phyloP scores from a whole-genome alignment of 2,888 invertebrate genomes.

The Tyria jacobaeae region DNA sequence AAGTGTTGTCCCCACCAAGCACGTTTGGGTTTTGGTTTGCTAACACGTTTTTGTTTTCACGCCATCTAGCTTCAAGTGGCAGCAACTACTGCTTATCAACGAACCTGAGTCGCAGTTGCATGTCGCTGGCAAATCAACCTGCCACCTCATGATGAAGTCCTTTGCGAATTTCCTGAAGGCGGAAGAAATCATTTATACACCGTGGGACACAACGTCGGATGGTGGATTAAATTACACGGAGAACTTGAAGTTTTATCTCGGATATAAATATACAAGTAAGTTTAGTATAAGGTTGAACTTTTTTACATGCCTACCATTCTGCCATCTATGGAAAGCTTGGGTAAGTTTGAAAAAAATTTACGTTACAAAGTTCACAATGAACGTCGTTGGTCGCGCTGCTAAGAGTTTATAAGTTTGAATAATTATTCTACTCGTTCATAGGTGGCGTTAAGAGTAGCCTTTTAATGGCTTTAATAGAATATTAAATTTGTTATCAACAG shows the following conservation, averaged over 20 bases:
- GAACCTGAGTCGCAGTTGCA: constrained; percentile 89
- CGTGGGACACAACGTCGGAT: constrained; percentile 88
- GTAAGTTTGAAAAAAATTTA: constrained; percentile 24
- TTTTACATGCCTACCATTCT: constrained; percentile 8
- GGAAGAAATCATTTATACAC: constrained; percentile 79
- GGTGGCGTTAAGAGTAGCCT: constrained; percentile 55
- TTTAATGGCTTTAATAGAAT: constrained; percentile 20
- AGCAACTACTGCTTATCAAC: constrained; percentile 90
- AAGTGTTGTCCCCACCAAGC: constrained; percentile 39
- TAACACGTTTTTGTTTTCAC: constrained; percentile 74
- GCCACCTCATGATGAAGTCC: constrained; percentile 91
- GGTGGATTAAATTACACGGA: constrained; percentile 86
- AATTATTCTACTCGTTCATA: constrained; percentile 50
- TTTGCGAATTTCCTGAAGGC: constrained; percentile 87
- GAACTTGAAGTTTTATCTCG: constrained; percentile 89
- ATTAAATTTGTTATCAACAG: constrained; percentile 78
- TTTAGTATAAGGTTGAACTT: constrained; percentile 22
- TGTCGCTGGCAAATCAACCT: constrained; percentile 90
- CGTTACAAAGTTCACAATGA: neutral
- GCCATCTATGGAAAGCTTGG: constrained; percentile 39
- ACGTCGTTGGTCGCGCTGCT: constrained; percentile 23
- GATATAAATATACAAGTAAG: constrained; percentile 91
- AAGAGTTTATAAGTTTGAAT: constrained; percentile 10
- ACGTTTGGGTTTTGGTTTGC: constrained; percentile 69
- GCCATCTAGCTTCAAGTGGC: constrained; percentile 89